phyloP scores from a whole-genome alignment of 2,888 invertebrate genomes.

The Ennomos erosarius region DNA sequence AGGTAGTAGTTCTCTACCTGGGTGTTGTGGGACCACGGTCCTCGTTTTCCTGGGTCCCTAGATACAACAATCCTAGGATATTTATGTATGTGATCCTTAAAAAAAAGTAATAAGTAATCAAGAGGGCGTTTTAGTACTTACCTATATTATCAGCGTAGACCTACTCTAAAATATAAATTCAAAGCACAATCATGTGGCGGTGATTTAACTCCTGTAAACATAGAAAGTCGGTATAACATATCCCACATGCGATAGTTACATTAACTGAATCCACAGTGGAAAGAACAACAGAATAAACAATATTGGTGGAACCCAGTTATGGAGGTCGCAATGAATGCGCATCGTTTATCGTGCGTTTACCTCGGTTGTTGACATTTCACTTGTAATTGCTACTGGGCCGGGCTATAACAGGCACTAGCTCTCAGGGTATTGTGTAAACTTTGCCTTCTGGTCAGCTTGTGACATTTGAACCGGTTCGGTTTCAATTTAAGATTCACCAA shows the following conservation, averaged over 20 bases:
- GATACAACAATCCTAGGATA: too few species aligned
- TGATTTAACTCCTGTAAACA: not conserved
- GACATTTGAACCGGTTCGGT: conserved; percentile 17
- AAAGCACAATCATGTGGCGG: too few species aligned
- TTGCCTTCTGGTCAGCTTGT: conserved; percentile 15
- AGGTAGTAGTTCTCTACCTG: too few species aligned
- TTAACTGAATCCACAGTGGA: conserved; percentile 1
- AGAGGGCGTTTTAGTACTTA: too few species aligned
- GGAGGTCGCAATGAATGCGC: conserved; percentile 20
- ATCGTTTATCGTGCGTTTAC: conserved; percentile 36
- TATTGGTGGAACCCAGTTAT: conserved; percentile 4
- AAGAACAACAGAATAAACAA: too few species aligned
- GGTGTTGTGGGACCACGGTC: too few species aligned
- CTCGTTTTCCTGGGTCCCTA: too few species aligned
- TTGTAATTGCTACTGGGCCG: conserved; percentile 30
- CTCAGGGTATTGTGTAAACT: conserved; percentile 28
- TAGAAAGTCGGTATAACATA: too few species aligned
- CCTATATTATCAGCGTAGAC: too few species aligned
- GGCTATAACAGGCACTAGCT: not conserved
- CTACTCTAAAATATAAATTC: too few species aligned
- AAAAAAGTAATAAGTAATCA: too few species aligned
- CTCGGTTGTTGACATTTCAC: conserved; percentile 36
- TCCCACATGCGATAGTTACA: conserved; percentile 13
- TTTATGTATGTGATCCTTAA: too few species aligned
- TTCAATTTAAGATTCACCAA: not conserved